These are phyloP conservation scores for Hecatera dysodea DNA, from an alignment of 2,888 invertebrate genomes.

Conservation along the genomic window DNA sequence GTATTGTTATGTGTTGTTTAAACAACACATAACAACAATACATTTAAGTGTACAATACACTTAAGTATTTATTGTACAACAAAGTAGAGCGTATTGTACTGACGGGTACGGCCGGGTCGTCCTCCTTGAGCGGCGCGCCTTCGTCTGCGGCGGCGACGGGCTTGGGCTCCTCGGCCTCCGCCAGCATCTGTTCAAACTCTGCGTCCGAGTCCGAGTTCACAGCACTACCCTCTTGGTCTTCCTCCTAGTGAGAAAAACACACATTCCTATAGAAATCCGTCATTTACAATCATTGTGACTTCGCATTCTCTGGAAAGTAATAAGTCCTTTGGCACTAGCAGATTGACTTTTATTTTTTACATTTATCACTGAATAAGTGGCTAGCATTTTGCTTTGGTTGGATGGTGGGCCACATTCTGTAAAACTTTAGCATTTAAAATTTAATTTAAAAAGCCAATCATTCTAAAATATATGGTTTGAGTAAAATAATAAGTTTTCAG, in stretches of 20 bases:
- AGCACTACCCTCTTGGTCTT: conserved; percentile 94
- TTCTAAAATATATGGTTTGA: no score
- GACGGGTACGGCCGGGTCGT: conserved; percentile 81
- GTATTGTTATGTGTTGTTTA: no score
- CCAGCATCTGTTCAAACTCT: conserved; percentile 99
- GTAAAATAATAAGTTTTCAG: no score
- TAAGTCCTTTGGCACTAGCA: background rate
- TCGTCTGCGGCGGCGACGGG: conserved; percentile 77
- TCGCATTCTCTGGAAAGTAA: background rate
- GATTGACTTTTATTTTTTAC: background rate
- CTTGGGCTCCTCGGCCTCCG: conserved; percentile 96
- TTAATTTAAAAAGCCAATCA: no score
- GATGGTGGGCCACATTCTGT: no score
- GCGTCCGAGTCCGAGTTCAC: conserved; percentile 98
- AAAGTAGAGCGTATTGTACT: conserved; percentile 20
- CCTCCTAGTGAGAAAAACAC: conserved; percentile 89
- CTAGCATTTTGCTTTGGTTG: no score
- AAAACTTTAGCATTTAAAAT: no score
- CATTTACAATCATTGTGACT: background rate
- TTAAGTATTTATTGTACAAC: no score
- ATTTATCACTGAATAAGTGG: no score
- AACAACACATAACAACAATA: no score
- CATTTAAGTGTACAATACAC: no score
- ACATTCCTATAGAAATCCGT: conserved; percentile 31
- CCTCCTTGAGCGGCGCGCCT: conserved; percentile 78